phyloP scores from a whole-genome alignment of 2,888 invertebrate genomes.

The Unio pictorum region DNA sequence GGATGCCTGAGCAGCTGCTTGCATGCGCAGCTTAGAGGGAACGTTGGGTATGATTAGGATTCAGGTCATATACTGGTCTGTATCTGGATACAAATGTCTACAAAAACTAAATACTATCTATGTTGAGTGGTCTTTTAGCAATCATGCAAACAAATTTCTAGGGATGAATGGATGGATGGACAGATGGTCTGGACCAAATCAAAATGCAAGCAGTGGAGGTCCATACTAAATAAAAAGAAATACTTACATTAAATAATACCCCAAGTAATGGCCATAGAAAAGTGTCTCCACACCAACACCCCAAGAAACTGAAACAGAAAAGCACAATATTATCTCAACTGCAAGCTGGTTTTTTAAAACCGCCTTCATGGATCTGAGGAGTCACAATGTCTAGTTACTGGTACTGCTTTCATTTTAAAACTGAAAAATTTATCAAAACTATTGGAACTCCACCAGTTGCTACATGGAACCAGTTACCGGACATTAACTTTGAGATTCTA shows the following conservation, averaged over 20 bases:
- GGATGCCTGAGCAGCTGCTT: too few species aligned
- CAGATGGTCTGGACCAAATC: not conserved
- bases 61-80: too few species aligned
- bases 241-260: constrained; percentile 52
- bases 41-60: too few species aligned
- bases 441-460: too few species aligned
- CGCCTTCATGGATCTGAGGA: not conserved
- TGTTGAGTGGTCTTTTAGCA: too few species aligned
- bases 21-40: too few species aligned
- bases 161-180: not conserved
- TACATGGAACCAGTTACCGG: too few species aligned
- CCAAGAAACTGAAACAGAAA: constrained; percentile 42
- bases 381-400: not conserved
- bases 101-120: too few species aligned
- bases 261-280: constrained; percentile 44
- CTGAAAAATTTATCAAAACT: too few species aligned
- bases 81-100: too few species aligned
- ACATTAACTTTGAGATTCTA: too few species aligned
- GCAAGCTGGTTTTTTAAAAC: not conserved
- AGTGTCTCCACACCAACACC: constrained; percentile 47
- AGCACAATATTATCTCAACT: not conserved
- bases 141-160: not conserved
- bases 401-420: not conserved
- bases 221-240: not conserved
- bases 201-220: not conserved